phyloP scores from a whole-genome alignment of 1,140 invertebrate species.

The Leptonema lineaticorne region DNA sequence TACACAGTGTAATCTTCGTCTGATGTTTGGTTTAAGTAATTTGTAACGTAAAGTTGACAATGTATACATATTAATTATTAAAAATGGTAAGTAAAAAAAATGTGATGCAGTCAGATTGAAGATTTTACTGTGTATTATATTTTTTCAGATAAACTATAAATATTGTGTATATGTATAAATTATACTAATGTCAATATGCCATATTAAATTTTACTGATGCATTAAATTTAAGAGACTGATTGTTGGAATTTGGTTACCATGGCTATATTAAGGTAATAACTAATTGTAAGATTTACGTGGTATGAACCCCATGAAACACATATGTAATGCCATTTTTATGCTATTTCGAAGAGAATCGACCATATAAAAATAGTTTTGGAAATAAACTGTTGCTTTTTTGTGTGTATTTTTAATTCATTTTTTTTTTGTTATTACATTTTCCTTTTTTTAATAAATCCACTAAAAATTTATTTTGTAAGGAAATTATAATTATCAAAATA shows the following conservation, averaged over 20 bases:
- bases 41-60: too few relatives aligned
- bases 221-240: constrained; percentile 26
- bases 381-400: constrained; percentile 25
- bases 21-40: too few relatives aligned
- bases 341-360: constrained; percentile 3
- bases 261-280: constrained; percentile 22
- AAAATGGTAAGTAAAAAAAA: too few relatives aligned
- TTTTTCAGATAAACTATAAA: too few relatives aligned
- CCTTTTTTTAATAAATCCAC: too few relatives aligned
- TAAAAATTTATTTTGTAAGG: too few relatives aligned
- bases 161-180: background rate
- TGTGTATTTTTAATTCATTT: background rate
- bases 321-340: background rate
- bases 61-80: too few relatives aligned
- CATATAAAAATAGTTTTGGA: constrained; percentile 27
- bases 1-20: too few relatives aligned
- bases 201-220: background rate
- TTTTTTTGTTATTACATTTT: too few relatives aligned
- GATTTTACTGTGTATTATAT: too few relatives aligned
- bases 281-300: constrained; percentile 16
- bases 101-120: too few relatives aligned
- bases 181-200: constrained; percentile 8
- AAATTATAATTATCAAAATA: too few relatives aligned
- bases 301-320: background rate
- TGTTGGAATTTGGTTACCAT: constrained; percentile 25